Conservation (phyloP, 2,888 invertebrate species). For the Mythimna loreyi region DNA sequence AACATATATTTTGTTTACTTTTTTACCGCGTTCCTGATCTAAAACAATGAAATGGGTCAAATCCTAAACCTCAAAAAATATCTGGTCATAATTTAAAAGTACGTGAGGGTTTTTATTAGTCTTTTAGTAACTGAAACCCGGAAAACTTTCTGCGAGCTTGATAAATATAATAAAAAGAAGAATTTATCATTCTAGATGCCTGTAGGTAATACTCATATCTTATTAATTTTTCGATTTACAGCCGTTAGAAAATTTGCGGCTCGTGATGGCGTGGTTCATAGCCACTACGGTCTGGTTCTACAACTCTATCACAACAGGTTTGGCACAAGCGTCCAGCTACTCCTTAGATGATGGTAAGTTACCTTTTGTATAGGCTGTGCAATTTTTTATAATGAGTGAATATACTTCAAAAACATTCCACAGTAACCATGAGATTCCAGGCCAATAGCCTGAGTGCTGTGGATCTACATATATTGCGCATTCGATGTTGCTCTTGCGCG, state of each 20-base stretch:
- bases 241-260: slow-evolving; percentile 91
- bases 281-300: slow-evolving; percentile 91
- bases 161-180: too few relatives aligned
- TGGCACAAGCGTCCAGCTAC: slow-evolving; percentile 88
- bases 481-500: slow-evolving; percentile 78
- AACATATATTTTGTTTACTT: slow-evolving; percentile 57
- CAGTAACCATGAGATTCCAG: slow-evolving; percentile 11
- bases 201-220: too few relatives aligned
- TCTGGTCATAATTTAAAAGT: too few relatives aligned
- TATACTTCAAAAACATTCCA: slow-evolving; percentile 35
- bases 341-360: slow-evolving; percentile 84
- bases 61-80: too few relatives aligned
- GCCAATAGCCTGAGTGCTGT: slow-evolving; percentile 62
- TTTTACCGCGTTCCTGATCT: too few relatives aligned
- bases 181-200: too few relatives aligned
- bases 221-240: slow-evolving; percentile 68
- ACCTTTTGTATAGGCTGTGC: slow-evolving; percentile 5
- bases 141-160: background rate
- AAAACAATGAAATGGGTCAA: too few relatives aligned
- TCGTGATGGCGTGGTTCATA: slow-evolving; percentile 91
- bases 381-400: slow-evolving; percentile 32
- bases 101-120: too few relatives aligned
- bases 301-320: slow-evolving; percentile 88
- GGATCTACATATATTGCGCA: slow-evolving; percentile 54
- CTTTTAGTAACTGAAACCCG: too few relatives aligned